Evolutionary conservation across 2,113 vertebrate species (phyloP), one percentile per base, ranked within the genome.

Genomic region (Saiga tatarica): DNA sequence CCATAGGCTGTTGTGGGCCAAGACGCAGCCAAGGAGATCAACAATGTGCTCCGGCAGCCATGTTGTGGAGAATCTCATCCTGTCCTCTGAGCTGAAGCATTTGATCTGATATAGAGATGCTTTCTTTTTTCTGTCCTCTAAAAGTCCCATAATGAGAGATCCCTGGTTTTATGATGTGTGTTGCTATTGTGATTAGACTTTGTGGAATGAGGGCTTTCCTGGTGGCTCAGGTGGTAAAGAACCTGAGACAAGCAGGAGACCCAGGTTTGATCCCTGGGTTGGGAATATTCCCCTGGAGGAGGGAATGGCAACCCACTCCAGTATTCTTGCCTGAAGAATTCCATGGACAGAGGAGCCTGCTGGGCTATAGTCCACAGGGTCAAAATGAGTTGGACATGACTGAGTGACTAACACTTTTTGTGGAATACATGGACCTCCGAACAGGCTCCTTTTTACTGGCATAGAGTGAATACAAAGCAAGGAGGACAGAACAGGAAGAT

Each of bases 101-200:
- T 57, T 28, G 36, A 36, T 62, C 10, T 33, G 36, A 28, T 71
- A 25, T 26, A 47, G 81, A 50, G 33, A 33, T 5, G 23, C 25
- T 62, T 59, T 67, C 59, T 30, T n/a, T 59, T 45, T 33, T 23
- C 52, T 86, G 19, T 86, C 11, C 89, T 62, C 25, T 7, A 1
- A 87, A 91, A 74, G 62, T 19, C 42, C 25, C 64, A 11, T 17
- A 19, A 52, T 12, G 42, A 62, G 62, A 67, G 42, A 15, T 33
- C 26, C 28, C 45, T 87, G 53, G 2, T 76, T 90, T 94, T 42
- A 62, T 15, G 25, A 52, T 11, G 11, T 7, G 30, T 50, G 28
- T 83, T 79, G 88, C 30, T 94, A 39, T 86, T 67, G 39, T 84
- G 81, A 95, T 16, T 17, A 76, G 71, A 33, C 45, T 90, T 89